Evolutionary conservation across 2,113 vertebrate genomes (phyloP).

Genomic region (Leucopsar rothschildi): DNA sequence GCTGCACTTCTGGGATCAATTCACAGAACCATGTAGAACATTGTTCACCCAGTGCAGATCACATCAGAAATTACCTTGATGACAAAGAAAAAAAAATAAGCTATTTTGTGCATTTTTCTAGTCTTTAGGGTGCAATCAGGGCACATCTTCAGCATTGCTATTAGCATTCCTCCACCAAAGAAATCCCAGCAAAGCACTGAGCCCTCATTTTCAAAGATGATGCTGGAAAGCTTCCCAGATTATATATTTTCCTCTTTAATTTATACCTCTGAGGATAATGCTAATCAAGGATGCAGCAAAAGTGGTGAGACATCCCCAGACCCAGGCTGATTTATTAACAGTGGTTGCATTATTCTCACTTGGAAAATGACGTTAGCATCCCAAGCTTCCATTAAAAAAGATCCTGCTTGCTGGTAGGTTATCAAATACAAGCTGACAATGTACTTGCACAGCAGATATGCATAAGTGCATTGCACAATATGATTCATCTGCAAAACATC

Average conservation of each 20-base stretch:
- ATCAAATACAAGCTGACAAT: conserved; percentile 37
- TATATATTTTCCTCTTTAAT: conserved; percentile 55
- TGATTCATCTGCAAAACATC: conserved; percentile 53
- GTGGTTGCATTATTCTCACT: conserved; percentile 8
- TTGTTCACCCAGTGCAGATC: background rate
- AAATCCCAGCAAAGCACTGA: background rate
- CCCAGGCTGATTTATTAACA: conserved; percentile 24
- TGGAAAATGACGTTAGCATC: background rate
- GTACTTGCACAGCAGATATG: conserved; percentile 47
- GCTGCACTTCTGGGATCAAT: background rate
- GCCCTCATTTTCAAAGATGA: conserved; percentile 42
- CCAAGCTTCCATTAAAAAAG: background rate
- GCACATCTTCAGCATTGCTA: background rate
- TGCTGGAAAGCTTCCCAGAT: conserved; percentile 53
- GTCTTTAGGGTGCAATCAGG: conserved; percentile 21
- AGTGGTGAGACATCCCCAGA: background rate
- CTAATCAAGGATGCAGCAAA: conserved; percentile 10
- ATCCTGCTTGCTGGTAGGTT: background rate
- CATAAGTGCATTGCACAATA: conserved; percentile 19
- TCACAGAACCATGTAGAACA: background rate
- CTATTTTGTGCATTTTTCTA: background rate
- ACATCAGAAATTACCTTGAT: background rate
- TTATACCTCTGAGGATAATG: conserved; percentile 47
- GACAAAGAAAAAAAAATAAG: background rate
- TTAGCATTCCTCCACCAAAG: conserved; percentile 31